Conservation (phyloP, 2,888 invertebrate genomes). For the Eremobia ochroleuca region DNA sequence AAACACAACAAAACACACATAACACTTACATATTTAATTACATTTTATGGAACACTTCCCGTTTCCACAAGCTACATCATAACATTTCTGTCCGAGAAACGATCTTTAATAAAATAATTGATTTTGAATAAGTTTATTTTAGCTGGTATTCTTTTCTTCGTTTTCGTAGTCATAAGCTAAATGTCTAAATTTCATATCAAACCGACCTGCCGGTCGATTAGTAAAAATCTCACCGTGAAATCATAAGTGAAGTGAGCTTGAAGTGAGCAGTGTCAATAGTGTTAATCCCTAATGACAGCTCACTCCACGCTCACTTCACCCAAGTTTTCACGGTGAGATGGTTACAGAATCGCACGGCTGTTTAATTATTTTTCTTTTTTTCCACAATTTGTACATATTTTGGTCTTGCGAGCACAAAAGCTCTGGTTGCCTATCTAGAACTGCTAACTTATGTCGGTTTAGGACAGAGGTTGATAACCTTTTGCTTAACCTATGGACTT, state of each 20-base stretch:
- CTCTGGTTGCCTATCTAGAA: background rate
- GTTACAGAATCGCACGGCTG: too few relatives aligned
- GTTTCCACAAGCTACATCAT: background rate
- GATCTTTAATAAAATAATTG: background rate
- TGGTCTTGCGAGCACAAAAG: background rate
- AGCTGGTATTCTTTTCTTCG: background rate
- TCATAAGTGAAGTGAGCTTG: too few relatives aligned
- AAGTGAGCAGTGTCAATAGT: too few relatives aligned
- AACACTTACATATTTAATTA: background rate
- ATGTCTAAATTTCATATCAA: background rate
- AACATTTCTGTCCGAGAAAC: background rate
- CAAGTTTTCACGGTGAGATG: too few relatives aligned
- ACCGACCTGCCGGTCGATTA: too few relatives aligned
- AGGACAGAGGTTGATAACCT: background rate
- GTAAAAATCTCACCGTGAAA: too few relatives aligned
- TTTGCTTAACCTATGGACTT: background rate
- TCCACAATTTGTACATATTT: background rate
- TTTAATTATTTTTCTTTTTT: background rate
- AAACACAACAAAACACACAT: background rate
- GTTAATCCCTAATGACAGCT: too few relatives aligned
- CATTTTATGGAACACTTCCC: background rate
- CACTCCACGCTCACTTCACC: too few relatives aligned
- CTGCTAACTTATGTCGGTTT: background rate
- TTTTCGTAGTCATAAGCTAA: background rate
- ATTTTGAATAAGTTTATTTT: background rate